Conservation (phyloP, 2,113 vertebrate genomes). For the Strix uralensis region DNA sequence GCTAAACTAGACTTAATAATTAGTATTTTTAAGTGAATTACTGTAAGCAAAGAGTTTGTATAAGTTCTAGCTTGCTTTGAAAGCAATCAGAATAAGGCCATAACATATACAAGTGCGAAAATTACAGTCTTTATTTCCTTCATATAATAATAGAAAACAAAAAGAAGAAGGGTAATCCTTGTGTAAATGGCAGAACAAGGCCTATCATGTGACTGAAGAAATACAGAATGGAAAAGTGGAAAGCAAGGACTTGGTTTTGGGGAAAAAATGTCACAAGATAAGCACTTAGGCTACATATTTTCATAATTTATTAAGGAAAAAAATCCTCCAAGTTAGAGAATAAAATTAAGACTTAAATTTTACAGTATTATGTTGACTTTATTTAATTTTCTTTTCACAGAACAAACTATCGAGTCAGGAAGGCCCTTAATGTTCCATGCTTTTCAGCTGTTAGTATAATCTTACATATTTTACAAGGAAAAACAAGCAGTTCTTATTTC, state of each 20-base stretch:
- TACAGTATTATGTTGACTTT: conserved; percentile 65
- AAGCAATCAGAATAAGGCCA: not conserved
- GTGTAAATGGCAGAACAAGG: not conserved
- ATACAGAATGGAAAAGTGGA: not conserved
- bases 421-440: conserved; percentile 29
- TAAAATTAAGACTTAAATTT: conserved; percentile 66
- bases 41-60: not conserved
- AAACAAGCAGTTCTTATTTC: conserved; percentile 47
- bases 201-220: not conserved
- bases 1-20: not conserved
- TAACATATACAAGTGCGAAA: not conserved
- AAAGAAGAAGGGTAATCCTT: not conserved
- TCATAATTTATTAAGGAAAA: not conserved
- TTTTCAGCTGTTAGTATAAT: conserved; percentile 42
- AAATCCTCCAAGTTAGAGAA: conserved; percentile 42
- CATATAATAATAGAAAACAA: not conserved
- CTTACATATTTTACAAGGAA: conserved; percentile 42
- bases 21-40: not conserved
- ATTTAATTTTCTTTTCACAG: conserved; percentile 62
- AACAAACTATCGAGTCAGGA: conserved; percentile 46
- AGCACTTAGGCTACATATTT: not conserved
- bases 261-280: not conserved
- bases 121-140: not conserved
- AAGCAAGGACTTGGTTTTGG: not conserved
- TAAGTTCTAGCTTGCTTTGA: not conserved